Evolutionary conservation across 2,888 invertebrate genomes (phyloP).

Genomic region (Odontocerum albicorne): DNA sequence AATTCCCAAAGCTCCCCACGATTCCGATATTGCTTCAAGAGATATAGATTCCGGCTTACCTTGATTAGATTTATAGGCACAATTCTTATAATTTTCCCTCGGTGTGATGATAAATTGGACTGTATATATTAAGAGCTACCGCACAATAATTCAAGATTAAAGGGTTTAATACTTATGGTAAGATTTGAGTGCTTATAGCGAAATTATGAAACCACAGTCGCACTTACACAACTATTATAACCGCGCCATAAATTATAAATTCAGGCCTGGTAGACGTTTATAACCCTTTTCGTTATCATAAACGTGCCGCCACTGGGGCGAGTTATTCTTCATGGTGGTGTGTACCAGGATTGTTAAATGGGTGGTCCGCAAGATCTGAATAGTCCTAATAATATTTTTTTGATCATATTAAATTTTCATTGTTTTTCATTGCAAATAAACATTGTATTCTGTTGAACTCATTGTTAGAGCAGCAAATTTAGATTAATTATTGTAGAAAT

Average conservation of each 20-base stretch:
- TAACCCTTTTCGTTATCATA: slow-evolving; percentile 36
- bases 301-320: slow-evolving; percentile 26
- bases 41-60: too few relatives aligned
- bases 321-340: slow-evolving; percentile 21
- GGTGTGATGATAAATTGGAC: slow-evolving; percentile 17
- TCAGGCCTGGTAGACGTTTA: slow-evolving; percentile 33
- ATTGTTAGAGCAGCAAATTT: too few relatives aligned
- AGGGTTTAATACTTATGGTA: slow-evolving; percentile 29
- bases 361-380: too few relatives aligned
- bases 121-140: slow-evolving; percentile 21
- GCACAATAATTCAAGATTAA: slow-evolving; percentile 27
- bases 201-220: slow-evolving; percentile 33
- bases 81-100: slow-evolving; percentile 10
- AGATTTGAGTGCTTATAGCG: slow-evolving; percentile 34
- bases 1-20: too few relatives aligned
- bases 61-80: slow-evolving; percentile 4
- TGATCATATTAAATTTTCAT: too few relatives aligned
- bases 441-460: too few relatives aligned
- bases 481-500: too few relatives aligned
- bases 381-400: too few relatives aligned
- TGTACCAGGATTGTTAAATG: too few relatives aligned
- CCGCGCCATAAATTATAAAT: slow-evolving; percentile 36
- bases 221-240: slow-evolving; percentile 27
- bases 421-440: too few relatives aligned
- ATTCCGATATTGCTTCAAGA: too few relatives aligned